Evolutionary conservation across 2,113 vertebrate species (phyloP), one percentile per base, ranked within the genome.

Genomic region (Gobiocypris rarus): DNA sequence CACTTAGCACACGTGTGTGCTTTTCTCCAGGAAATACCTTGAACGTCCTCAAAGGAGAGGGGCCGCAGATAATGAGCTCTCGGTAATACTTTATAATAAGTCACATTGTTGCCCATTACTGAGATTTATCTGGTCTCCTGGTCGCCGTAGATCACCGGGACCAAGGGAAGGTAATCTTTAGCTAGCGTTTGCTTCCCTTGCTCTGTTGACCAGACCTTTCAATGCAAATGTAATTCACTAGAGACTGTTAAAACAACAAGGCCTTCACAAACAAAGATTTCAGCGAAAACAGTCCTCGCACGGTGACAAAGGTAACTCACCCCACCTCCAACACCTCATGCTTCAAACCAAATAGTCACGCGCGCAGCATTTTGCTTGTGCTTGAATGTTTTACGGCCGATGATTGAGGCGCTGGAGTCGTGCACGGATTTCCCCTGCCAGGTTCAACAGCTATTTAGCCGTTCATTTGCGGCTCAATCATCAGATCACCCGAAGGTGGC

Each of bases 81-180:
- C 81, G 1, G 59, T 89, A 89, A 93, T 94, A 89, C 89, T 85
- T 93, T 93, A 93, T 85, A 86, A 85, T 89, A 85, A 91, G 92
- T 93, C 93, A 92, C 88, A 89, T 90, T 89, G 88, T 91, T 94
- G 88, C 89, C 89, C 91, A 89, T 94, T 92, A 90, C 79, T 77
- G 50, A 92, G 93, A 94, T 93, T 85, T 87, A 93, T 92, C 79
- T 81, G 79, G 89, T 91, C 91, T 89, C 89, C 22, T 83, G 91
- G 91, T 92, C 89, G 84, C 86, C 52, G 87, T 90, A 90, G 91
- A 93, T 94, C 93, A 93, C 87, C 38, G 84, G 69, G 83, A 87
- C 85, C 84, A 75, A 77, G 76, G 83, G 86, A 88, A 90, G 88
- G 88, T 92, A 91, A 94, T 93, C 87, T 90, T 89, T 82, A 89